These are phyloP conservation scores for Peribatodes rhomboidaria DNA, from an alignment of 2,888 invertebrate species.

Conservation along the genomic window DNA sequence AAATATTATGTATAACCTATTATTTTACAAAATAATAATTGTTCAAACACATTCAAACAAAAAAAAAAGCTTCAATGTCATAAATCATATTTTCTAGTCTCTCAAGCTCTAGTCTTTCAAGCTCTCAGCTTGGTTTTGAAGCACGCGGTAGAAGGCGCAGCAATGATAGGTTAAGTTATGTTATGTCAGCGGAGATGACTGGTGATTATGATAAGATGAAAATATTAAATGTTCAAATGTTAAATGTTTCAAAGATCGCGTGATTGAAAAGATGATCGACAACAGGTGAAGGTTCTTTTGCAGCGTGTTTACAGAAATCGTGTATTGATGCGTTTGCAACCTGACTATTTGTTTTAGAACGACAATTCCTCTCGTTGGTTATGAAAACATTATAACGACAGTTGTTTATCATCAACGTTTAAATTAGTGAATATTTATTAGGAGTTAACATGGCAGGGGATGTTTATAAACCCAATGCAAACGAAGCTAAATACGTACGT, in stretches of 20 bases:
- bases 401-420: too few relatives aligned
- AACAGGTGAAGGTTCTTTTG: neutral
- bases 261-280: slow-evolving; percentile 1
- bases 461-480: neutral
- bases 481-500: neutral
- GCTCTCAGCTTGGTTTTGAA: too few relatives aligned
- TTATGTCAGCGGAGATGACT: too few relatives aligned
- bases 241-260: neutral
- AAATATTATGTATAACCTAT: too few relatives aligned
- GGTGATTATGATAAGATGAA: neutral
- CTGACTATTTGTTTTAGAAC: neutral
- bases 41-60: too few relatives aligned
- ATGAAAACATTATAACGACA: neutral
- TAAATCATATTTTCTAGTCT: too few relatives aligned
- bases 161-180: too few relatives aligned
- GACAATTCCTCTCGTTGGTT: neutral
- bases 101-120: too few relatives aligned
- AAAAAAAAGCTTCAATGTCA: too few relatives aligned
- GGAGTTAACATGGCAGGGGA: neutral
- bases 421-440: too few relatives aligned
- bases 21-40: too few relatives aligned
- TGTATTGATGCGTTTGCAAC: neutral
- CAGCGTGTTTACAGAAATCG: neutral
- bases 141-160: too few relatives aligned
- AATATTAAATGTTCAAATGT: neutral